Evolutionary conservation across 2,113 vertebrate species (phyloP), one percentile per base, ranked within the genome.

Genomic region (Boulengeromyrus knoepffleri): DNA sequence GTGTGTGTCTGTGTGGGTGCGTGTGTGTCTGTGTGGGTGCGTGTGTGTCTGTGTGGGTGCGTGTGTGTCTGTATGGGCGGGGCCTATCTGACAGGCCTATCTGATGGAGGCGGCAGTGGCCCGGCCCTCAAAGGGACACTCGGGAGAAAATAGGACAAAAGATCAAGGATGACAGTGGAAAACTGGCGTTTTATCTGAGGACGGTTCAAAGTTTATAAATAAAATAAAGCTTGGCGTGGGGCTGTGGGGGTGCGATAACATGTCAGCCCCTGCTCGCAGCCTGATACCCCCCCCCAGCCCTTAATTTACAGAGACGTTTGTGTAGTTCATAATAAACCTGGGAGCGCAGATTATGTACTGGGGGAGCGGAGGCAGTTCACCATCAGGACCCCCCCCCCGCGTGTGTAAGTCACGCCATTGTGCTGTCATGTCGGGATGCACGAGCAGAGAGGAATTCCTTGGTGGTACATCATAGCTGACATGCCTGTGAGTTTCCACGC

Each of bases 181-280:
- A 97, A 97, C 96, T 97, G 95, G 95, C 95, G 94, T 95, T 96
- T 96, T 97, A 96, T 96, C 96, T 95, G 95, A 96, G 96, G 96
- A 96, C 95, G 95, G 96, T 97, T 96, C 96, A 96, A 97, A 97
- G 96, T 97, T 97, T 96, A 95, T 96, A 96, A 97, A 97, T 96
- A 96, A 96, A 96, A 96, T 96, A 96, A 96, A 96, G 94, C 96
- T 95, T 95, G 96, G 95, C 94, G 90, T 92, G 89, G 93, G 93
- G 95, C 96, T 97, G 96, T 94, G 92, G 93, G 93, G 94, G 91
- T 91, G 94, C 96, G 96, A 97, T 96, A 97, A 97, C 96, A 95
- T 93, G 89, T 90, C 94, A 93, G 94, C 93, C 93, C 74, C 91
- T 92, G 93, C 93, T 92, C 89, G 89, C 91, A 92, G 70, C 62